Base-by-base conservation (phyloP, 2,113 vertebrate species). In the Ia io region DNA sequence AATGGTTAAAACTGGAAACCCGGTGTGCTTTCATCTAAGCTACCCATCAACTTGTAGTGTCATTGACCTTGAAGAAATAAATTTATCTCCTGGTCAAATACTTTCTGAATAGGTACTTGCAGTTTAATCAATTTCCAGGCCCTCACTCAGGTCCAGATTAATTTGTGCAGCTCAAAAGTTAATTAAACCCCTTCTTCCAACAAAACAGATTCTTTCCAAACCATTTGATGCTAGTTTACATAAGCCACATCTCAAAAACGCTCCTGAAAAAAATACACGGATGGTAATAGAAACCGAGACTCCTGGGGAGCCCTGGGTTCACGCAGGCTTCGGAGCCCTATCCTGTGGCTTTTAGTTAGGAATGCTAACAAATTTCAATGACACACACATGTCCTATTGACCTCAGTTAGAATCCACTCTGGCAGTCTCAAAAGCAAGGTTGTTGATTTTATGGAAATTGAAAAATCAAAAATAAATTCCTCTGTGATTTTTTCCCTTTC, bases 131-230 rank as follows among this genome's bases (percentile, higher is more conserved):
- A 86, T 97, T 90, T 93, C 65, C 35, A 94, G 87, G 71, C 53
- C 37, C 37, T 95, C 37, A 88, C 73, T 92, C 49, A 35, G 71
- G 94, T 82, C 53, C 32, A 92, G 90, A 95, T 96, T 94, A 88
- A 96, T 95, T 93, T 85, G 61, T 96, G 30, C 7, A 51, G 73
- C 77, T 94, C 47, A 1, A 32, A 95, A 95, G 49, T 94, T 95
- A 96, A 97, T 97, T 96, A 97, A 97, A 93, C n/a, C 42, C 59
- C 51, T 94, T 83, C 67, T 79, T 71, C 63, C 67, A 96, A 92
- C 77, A 95, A 88, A 94, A 85, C 82, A 93, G 53, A 94, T 93
- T 78, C 0, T 0, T 93, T 93, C 92, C 84, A 80, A 93, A 88
- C 53, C 71, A 93, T 96, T 88, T 97, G 87, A 87, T 91, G 67